These are phyloP conservation scores for Sinocyclocheilus maitianheensis DNA, from an alignment of 2,113 vertebrate genomes.

Conservation along the genomic window DNA sequence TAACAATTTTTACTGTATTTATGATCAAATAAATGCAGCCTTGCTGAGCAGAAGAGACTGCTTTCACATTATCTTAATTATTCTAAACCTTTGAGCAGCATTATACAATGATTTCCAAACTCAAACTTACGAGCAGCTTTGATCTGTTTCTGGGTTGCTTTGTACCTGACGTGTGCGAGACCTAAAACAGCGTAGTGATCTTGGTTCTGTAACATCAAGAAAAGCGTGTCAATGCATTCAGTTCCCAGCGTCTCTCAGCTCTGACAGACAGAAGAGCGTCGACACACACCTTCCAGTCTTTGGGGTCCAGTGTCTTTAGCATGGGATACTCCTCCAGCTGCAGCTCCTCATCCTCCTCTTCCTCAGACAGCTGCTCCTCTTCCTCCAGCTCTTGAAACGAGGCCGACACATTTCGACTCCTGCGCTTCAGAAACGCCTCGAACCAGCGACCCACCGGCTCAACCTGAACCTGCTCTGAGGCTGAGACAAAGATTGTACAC, in stretches of 20 bases:
- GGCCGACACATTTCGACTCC: constrained; percentile 89
- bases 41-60: too few species aligned
- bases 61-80: too few species aligned
- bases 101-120: not conserved
- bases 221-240: not conserved
- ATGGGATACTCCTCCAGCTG: constrained; percentile 92
- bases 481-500: constrained; percentile 67
- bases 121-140: constrained; percentile 96
- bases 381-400: constrained; percentile 98
- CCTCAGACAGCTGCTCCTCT: constrained; percentile 92
- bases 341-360: constrained; percentile 93
- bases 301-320: constrained; percentile 96
- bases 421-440: constrained; percentile 93
- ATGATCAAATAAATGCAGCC: too few species aligned
- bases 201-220: constrained; percentile 83
- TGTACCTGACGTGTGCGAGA: constrained; percentile 87
- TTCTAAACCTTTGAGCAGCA: not conserved
- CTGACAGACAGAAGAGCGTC: not conserved
- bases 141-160: constrained; percentile 96
- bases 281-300: constrained; percentile 93
- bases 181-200: constrained; percentile 97
- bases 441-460: constrained; percentile 98
- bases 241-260: not conserved
- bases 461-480: constrained; percentile 88
- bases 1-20: too few species aligned